Base-by-base conservation (phyloP, 2,113 vertebrate genomes). In the Recurvirostra avosetta region DNA sequence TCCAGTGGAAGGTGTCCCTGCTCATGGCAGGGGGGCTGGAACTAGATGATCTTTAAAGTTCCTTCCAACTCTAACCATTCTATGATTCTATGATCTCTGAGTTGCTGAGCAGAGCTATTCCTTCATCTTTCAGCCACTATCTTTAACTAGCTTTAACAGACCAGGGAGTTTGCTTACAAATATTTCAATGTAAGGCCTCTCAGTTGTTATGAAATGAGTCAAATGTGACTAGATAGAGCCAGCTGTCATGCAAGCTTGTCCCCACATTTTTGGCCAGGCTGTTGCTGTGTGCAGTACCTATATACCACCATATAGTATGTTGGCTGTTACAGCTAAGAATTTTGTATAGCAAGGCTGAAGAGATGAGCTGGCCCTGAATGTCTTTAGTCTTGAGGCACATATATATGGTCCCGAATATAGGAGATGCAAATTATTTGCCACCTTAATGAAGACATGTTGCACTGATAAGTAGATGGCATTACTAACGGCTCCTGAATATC, bases 111-210 rank as follows among this genome's bases (percentile, higher is more conserved):
- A 1, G 8, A 89, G 8, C 30, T 61, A 45, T 22, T 91, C 66
- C 62, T 87, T 78, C 61, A 91, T 70, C 43, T 94, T 70, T 53
- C 73, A 79, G 56, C 43, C 84, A 58, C 67, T 82, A 15, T 43
- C 74, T 94, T 85, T 89, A 78, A 85, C 72, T 40, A 78, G 17
- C 15, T 92, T 72, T 92, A 87, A 73, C 40, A 91, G 78, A 82
- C 76, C 58, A 75, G 22, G 32, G 52, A 92, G 70, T 91, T 85
- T 91, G 89, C 80, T 96, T 96, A 94, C 86, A 97, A 95, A 94
- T 92, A 96, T 96, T 94, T 94, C 76, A 94, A 94, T 74, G 75
- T 78, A 94, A 89, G 92, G 66, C 40, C 95, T 97, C 96, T 92
- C 84, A 85, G 80, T 94, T 94, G 75, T 89, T 96, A 95, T 73